Evolutionary conservation across 2,113 vertebrate genomes (phyloP), one percentile per base, ranked within the genome.

Genomic region (Irena cyanogastra): DNA sequence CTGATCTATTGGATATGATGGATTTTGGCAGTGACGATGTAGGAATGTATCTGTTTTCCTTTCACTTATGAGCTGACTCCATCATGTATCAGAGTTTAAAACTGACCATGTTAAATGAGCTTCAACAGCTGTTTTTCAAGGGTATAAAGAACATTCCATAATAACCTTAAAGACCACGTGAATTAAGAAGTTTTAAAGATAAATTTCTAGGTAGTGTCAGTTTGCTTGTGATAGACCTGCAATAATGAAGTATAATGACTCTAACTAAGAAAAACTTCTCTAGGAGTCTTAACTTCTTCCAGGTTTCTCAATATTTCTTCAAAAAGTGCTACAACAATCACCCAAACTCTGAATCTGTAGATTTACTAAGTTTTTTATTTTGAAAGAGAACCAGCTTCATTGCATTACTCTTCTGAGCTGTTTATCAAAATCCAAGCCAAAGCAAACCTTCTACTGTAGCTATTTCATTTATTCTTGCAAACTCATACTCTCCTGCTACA

Each of bases 341-440:
- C 50, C 24, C 63, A 91, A 54, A 65, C 63, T 53, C 30, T 49
- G 60, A 74, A 89, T 82, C 42, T 69, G 30, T 24, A 20, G 15
- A 63, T 94, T 97, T 74, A 79, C 30, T 50, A 42, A 11, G 4
- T 47, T 59, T 74, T 96, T 83, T 77, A 81, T 76, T 50, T 44
- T 90, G 72, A 91, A 95, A 87, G 90, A 88, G 59, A 90, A 94
- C 47, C 59, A 81, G 28, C 11, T 95, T 85, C 45, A 81, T 68
- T 50, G 14, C 82, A 42, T 74, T 78, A 26, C 22, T 82, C 44
- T 87, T 92, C 75, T 68, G 50, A 92, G 8, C 61, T 72, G 31
- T 68, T 63, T 41, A 59, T 87, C 30, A 70, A 76, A 81, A 95
- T 89, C 64, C 50, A 74, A 90, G 57, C 83, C 79, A 84, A 41